These are phyloP conservation scores for Apodemia hepburni DNA, from an alignment of 2,888 invertebrate genomes.

Conservation along the genomic window DNA sequence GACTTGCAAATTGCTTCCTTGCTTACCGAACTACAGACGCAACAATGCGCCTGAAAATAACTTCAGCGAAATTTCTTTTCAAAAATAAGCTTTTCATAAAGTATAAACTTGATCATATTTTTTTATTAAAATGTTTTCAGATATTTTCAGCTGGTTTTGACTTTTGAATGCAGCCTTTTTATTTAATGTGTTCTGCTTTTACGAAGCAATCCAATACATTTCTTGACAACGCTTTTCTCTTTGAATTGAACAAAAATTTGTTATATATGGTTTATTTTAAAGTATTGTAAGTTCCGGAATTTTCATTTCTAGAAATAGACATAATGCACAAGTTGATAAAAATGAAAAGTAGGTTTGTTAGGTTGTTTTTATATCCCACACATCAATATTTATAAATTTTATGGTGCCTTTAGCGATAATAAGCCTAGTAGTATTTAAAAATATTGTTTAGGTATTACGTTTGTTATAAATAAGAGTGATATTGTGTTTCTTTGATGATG, in stretches of 20 bases:
- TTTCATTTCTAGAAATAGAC: too few relatives aligned
- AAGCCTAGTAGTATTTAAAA: too few relatives aligned
- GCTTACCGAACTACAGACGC: slow-evolving; percentile 12
- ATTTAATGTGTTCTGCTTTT: neutral
- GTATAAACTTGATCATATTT: slow-evolving; percentile 13
- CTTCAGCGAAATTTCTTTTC: slow-evolving; percentile 11
- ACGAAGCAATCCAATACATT: neutral
- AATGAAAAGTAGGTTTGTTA: too few relatives aligned
- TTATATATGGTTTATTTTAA: too few relatives aligned
- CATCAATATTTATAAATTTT: too few relatives aligned
- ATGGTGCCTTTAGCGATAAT: too few relatives aligned
- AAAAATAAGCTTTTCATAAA: slow-evolving; percentile 15
- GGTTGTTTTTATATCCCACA: too few relatives aligned
- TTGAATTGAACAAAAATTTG: neutral
- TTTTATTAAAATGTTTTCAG: slow-evolving; percentile 8
- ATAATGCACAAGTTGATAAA: too few relatives aligned
- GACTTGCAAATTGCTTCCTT: slow-evolving; percentile 18
- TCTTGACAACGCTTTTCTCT: neutral
- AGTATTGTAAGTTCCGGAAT: too few relatives aligned
- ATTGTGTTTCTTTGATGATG: too few relatives aligned
- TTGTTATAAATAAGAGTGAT: too few relatives aligned
- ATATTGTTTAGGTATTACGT: too few relatives aligned
- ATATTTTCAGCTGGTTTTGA: slow-evolving; percentile 7
- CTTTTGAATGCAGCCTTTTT: neutral
- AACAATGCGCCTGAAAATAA: slow-evolving; percentile 14